Percentiles rank a stretch among this genome's conserved stretches.
Evolutionary conservation across 2,888 invertebrate genomes (phyloP).

Genomic region (Dexiosoma caninum): DNA sequence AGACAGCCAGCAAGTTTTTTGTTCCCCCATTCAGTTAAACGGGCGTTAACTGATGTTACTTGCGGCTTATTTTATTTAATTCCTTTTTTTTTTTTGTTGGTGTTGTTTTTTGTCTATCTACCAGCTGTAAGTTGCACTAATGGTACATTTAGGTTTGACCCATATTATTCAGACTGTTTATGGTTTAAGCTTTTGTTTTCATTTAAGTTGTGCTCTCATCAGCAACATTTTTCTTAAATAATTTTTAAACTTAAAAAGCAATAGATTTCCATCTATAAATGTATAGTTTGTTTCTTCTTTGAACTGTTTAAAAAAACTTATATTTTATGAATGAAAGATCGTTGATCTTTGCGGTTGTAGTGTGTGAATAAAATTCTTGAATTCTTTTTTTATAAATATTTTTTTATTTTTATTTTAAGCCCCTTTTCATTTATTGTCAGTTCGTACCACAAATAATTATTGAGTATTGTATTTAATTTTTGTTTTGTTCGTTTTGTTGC

Average conservation of each 20-base stretch:
- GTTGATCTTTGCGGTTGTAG: constrained; percentile 22
- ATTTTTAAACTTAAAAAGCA: neutral
- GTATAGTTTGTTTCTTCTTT: too few species aligned
- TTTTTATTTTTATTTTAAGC: neutral
- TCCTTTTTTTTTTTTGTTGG: too few species aligned
- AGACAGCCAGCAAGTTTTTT: constrained; percentile 3
- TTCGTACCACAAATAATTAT: constrained; percentile 38
- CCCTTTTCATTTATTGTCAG: constrained; percentile 6
- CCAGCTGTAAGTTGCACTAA: constrained; percentile 2
- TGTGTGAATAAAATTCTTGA: constrained; percentile 24
- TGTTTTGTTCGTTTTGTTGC: neutral
- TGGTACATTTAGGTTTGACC: constrained; percentile 48
- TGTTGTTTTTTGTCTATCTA: constrained; percentile 4
- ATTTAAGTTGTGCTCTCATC: neutral
- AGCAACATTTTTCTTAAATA: neutral
- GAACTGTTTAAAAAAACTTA: neutral
- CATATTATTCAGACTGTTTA: constrained; percentile 45
- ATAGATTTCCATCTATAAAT: neutral
- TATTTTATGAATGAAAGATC: constrained; percentile 48
- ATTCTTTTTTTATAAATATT: neutral
- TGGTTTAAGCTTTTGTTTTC: constrained; percentile 42
- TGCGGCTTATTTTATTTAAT: constrained; percentile 39
- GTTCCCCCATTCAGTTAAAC: constrained; percentile 41
- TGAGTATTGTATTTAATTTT: constrained; percentile 5
- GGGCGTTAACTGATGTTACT: constrained; percentile 61